Conservation (phyloP, 2,888 invertebrate genomes). For the Aleiodes alternator region DNA sequence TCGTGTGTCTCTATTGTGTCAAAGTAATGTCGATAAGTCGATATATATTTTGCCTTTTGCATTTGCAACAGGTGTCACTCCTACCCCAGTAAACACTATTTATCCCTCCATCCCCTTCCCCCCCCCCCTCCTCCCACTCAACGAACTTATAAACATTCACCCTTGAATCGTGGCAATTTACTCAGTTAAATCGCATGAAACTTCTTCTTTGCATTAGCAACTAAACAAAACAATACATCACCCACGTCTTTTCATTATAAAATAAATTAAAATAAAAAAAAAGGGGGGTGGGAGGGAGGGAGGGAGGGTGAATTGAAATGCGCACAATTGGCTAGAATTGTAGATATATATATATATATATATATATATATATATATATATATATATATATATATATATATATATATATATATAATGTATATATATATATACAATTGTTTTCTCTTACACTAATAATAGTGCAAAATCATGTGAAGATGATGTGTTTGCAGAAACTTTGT, state of each 20-base stretch:
- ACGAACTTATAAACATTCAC: constrained; percentile 46
- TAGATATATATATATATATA: no score
- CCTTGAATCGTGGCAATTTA: constrained; percentile 21
- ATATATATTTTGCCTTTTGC: constrained; percentile 52
- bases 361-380: no score
- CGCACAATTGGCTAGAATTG: no score
- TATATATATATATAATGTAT: no score
- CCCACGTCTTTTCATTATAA: constrained; percentile 25
- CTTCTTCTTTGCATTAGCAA: constrained; percentile 6
- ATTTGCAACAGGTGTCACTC: constrained; percentile 58
- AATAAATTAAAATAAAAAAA: neutral
- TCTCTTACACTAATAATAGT: no score
- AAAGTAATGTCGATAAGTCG: constrained; percentile 57
- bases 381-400: no score
- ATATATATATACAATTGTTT: no score
- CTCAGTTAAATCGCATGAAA: neutral
- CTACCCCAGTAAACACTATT: constrained; percentile 49
- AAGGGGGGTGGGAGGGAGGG: no score
- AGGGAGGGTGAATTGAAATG: no score
- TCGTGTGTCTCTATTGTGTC: constrained; percentile 49
- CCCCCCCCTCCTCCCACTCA: neutral
- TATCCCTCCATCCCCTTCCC: constrained; percentile 36
- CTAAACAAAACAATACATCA: neutral
- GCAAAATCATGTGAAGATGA: no score
- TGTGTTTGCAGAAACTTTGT: no score